Evolutionary conservation across 2,113 vertebrate species (phyloP).

Genomic region (Prunella fulvescens): DNA sequence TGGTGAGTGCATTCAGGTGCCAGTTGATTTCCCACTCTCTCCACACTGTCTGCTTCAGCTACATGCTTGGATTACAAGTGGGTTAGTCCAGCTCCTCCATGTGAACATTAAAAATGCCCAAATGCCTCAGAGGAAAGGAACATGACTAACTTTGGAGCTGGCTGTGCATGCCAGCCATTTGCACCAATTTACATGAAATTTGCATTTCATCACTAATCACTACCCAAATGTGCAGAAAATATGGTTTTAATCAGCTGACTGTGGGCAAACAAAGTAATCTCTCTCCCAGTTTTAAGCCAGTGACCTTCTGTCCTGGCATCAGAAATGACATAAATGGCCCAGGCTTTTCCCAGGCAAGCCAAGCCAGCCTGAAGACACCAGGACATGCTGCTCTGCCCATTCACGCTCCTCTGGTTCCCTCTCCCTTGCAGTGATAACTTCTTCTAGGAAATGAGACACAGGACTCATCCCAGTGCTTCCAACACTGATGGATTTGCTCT

Average conservation of each 20-base stretch:
- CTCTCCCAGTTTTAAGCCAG: background rate
- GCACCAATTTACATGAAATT: constrained; percentile 31
- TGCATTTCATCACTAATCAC: constrained; percentile 32
- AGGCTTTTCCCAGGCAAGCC: background rate
- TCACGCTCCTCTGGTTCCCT: background rate
- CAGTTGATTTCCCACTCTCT: background rate
- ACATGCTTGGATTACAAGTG: background rate
- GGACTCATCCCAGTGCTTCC: background rate
- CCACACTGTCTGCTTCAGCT: rapidly evolving
- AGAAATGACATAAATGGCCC: background rate
- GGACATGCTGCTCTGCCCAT: background rate
- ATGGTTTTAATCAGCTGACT: background rate
- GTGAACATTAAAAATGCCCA: background rate
- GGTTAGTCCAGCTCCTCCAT: background rate
- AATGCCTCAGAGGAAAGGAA: background rate
- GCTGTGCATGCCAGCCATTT: background rate
- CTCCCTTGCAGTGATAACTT: background rate
- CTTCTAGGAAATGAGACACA: background rate
- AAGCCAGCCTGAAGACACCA: background rate
- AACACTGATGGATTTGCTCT: background rate
- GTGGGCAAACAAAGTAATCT: constrained; percentile 14
- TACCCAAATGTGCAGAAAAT: background rate
- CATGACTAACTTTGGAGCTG: background rate
- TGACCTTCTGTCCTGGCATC: background rate
- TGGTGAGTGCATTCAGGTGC: background rate